A percentile compares a stretch with the other conserved stretches of the same genome.
phyloP scores from a whole-genome alignment of 2,888 invertebrate genomes.

The Hypsopygia costalis region DNA sequence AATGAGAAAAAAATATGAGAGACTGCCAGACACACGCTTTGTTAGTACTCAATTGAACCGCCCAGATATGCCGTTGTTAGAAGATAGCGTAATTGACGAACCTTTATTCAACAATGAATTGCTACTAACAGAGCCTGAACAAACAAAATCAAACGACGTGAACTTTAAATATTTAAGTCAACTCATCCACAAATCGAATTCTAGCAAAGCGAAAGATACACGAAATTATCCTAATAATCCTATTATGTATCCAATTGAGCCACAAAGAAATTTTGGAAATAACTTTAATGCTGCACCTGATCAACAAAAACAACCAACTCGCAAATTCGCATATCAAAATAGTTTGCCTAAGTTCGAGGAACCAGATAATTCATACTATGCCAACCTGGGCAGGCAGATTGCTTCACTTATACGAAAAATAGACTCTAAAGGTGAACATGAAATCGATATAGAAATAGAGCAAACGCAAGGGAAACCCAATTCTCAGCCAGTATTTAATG shows the following conservation, averaged over 20 bases:
- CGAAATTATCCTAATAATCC: too few relatives aligned
- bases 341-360: conserved; percentile 20
- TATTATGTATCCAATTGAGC: neutral
- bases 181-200: conserved; percentile 44
- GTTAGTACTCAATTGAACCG: conserved; percentile 22
- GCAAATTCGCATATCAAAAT: conserved; percentile 11
- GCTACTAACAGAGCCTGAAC: conserved; percentile 15
- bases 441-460: conserved; percentile 42
- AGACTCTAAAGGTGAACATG: conserved; percentile 36
- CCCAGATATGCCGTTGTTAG: conserved; percentile 18
- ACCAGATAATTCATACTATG: conserved; percentile 41
- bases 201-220: too few relatives aligned
- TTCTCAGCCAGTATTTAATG: conserved; percentile 37
- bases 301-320: conserved; percentile 13
- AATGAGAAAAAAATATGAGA: conserved; percentile 26
- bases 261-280: conserved; percentile 8
- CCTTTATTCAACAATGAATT: conserved; percentile 17
- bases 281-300: neutral
- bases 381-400: conserved; percentile 62
- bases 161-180: conserved; percentile 65
- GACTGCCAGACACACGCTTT: conserved; percentile 17
- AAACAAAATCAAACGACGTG: conserved; percentile 32
- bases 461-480: conserved; percentile 18
- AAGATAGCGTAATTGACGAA: conserved; percentile 18
- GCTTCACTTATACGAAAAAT: conserved; percentile 56